Base-by-base conservation (phyloP, 2,113 vertebrate species). In the Eulacestoma nigropectus region DNA sequence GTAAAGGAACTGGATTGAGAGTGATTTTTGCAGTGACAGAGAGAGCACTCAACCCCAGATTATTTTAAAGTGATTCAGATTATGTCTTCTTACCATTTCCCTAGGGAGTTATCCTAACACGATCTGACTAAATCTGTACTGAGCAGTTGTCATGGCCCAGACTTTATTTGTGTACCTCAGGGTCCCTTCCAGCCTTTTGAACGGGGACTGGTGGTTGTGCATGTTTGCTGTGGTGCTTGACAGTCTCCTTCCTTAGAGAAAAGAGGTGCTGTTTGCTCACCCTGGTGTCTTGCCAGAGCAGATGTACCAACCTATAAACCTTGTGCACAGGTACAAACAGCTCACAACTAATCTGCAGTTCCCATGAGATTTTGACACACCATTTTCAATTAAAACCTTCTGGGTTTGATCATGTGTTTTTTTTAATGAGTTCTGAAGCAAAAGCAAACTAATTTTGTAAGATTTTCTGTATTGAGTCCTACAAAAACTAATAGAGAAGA, bases 11-110 rank as follows among this genome's bases (percentile, higher is more conserved):
- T 77, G 33, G 16, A 57, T 4, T 55, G 39, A 59, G 33, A 74
- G n/a, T 37, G 13, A 23, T 76, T 68, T 85, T 84, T 19, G 6
- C 69, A 26, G 7, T 84, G 42, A 65, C 20, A 42, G 41, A 53
- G 35, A 25, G 35, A 80, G n/a, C 0, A 0, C 3, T 15, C 84
- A 6, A 67, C 33, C 6, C 27, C 15, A 50, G 21, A 17, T 8
- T 74, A 7, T 37, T 81, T 59, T 33, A 23, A 59, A 72, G 16
- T 30, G 5, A 68, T 55, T 46, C 59, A 76, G n/a, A 42, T 20
- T 69, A 79, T 25, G 4, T 21, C 30, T 77, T 69, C 11, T 78
- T 16, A 53, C 9, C 17, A 8, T 69, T 90, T 83, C 21, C 44
- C 20, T 56, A 35, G 29, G 23, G 11, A 79, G 8, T 56, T 8